Evolutionary conservation across 1,140 invertebrate species (phyloP), one percentile per base, ranked within the genome.

Genomic region (Arion vulgaris): DNA sequence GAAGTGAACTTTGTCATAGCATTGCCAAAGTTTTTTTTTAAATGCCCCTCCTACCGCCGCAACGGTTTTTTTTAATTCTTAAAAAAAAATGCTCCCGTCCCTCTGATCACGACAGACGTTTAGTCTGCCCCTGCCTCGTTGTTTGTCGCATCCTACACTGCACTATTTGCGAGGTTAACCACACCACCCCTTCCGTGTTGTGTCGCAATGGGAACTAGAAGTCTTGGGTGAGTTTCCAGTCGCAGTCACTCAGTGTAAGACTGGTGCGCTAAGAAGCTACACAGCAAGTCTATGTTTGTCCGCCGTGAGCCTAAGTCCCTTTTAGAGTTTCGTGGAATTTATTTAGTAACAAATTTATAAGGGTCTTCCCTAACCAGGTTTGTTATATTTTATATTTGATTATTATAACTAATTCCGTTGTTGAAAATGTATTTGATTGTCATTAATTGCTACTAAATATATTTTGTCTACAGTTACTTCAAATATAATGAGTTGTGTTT

Each of bases 131-230:
- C 5, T 28, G 2, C n/a, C 17, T 28, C n/a, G n/a, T 66, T 66
- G n/a, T 28, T 66, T 66, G 62, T n/a, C 62, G 62, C 62, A 66
- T 66, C 62, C 32, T 66, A 66, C 62, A 66, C 28, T 32, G 62
- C 62, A 73, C 41, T 39, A 73, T 73, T 73, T 45, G 71, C 38
- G 7, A 73, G 71, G 5, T 41, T 13, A 41, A 26, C 41, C 38
- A 1, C 19, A 39, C 71, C 38, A 7, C 34, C 34, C 38, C 71
- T 26, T 39, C 71, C 23, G 36, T 73, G 7, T 28, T 32, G 62
- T 66, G n/a, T 66, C 62, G 62, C 62, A 66, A 66, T 66, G 62
- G 62, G 11, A 32, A 34, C n/a, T 32, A 66, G 28, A 15, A 7
- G 62, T 66, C n/a, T 32, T 32, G 62, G 62, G 32, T 32, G 62